Conservation (phyloP, 1,140 invertebrate species). For the Saccostrea glomerata region DNA sequence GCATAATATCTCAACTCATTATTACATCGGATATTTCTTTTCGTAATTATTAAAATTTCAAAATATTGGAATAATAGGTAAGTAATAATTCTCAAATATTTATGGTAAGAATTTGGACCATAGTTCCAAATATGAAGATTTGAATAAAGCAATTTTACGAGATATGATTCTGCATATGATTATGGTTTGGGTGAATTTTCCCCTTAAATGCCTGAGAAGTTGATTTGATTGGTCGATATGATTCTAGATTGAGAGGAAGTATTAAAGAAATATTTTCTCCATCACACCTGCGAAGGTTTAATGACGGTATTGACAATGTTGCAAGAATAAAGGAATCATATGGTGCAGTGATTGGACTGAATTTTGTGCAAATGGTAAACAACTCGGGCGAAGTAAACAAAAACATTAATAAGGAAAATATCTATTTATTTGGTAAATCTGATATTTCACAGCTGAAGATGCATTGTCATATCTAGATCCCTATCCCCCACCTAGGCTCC, state of each 20-base stretch:
- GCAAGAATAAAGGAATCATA: background rate
- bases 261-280: background rate
- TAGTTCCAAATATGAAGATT: background rate
- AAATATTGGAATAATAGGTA: background rate
- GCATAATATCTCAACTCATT: background rate
- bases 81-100: background rate
- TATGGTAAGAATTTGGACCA: background rate
- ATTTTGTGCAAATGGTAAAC: no score
- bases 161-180: no score
- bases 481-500: no score
- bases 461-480: no score
- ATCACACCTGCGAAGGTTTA: background rate
- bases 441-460: no score
- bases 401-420: no score
- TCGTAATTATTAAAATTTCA: background rate
- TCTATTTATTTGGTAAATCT: no score
- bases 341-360: background rate
- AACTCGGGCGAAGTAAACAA: no score
- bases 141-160: background rate
- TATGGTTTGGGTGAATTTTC: background rate
- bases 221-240: background rate
- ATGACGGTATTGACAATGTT: background rate
- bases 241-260: background rate
- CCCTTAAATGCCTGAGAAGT: background rate
- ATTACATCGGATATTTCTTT: background rate